These are phyloP conservation scores for Auanema freiburgensis DNA, from an alignment of 2,888 invertebrate genomes.

Conservation along the genomic window DNA sequence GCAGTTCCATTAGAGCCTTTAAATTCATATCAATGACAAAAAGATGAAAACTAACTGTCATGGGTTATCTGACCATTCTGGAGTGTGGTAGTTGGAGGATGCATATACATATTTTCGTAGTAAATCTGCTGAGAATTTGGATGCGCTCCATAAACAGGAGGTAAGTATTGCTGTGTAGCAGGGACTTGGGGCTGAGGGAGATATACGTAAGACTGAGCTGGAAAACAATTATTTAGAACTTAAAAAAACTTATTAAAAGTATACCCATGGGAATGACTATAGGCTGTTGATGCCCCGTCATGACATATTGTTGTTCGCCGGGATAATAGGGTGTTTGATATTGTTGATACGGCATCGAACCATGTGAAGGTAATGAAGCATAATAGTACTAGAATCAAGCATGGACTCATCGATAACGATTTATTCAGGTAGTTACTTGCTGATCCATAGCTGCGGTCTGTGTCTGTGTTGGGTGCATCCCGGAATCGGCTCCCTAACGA, in stretches of 20 bases:
- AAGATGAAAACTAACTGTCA: too few relatives aligned
- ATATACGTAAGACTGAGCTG: slow-evolving; percentile 2
- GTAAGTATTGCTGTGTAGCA: neutral
- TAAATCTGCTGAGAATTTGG: too few relatives aligned
- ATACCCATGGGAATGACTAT: slow-evolving; percentile 5
- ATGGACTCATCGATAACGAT: too few relatives aligned
- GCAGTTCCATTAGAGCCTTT: neutral
- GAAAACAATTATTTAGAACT: neutral
- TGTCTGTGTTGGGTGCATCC: too few relatives aligned
- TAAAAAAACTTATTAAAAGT: neutral
- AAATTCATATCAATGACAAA: neutral
- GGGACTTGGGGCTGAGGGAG: neutral
- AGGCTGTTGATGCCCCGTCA: slow-evolving; percentile 1
- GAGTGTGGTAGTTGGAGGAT: slow-evolving; percentile 3
- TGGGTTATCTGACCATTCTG: neutral
- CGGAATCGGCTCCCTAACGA: too few relatives aligned
- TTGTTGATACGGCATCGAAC: neutral
- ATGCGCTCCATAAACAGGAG: too few relatives aligned
- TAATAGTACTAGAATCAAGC: slow-evolving; percentile 3
- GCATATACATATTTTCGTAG: too few relatives aligned
- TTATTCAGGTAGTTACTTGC: too few relatives aligned
- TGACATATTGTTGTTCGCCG: slow-evolving; percentile 5
- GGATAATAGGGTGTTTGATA: neutral
- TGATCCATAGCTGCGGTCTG: too few relatives aligned
- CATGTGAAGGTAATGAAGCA: neutral